A percentile compares a stretch with the other conserved stretches of the same genome.
These are phyloP conservation scores for Azorinus chamasolen DNA, from an alignment of 2,888 invertebrate genomes.

Conservation along the genomic window DNA sequence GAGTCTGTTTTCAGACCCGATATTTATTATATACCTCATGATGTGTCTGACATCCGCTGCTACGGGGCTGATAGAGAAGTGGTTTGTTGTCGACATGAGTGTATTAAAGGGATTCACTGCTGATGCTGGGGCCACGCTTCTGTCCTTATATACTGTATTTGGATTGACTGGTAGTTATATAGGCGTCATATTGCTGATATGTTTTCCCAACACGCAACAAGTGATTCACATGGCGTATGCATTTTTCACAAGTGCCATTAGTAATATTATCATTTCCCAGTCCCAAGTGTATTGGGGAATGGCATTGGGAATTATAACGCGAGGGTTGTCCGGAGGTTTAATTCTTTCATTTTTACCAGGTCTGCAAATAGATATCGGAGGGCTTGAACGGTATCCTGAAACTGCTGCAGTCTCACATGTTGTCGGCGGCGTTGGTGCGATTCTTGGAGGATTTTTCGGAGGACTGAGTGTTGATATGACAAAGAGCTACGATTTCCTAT, in stretches of 20 bases:
- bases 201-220: constrained; percentile 22
- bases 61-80: constrained; percentile 39
- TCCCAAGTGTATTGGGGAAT: constrained; percentile 27
- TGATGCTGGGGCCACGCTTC: constrained; percentile 20
- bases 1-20: too few species aligned
- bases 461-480: constrained; percentile 46
- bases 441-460: constrained; percentile 40
- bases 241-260: constrained; percentile 23
- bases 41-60: too few species aligned
- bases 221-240: constrained; percentile 19
- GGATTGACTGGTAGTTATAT: constrained; percentile 39
- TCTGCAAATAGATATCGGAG: constrained; percentile 36
- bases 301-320: constrained; percentile 30
- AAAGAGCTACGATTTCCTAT: constrained; percentile 43
- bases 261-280: constrained; percentile 17
- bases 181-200: constrained; percentile 11
- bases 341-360: constrained; percentile 21
- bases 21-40: too few species aligned
- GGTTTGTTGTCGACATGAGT: constrained; percentile 45
- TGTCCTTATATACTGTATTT: constrained; percentile 38
- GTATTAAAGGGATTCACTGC: constrained; percentile 37
- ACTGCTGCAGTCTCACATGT: constrained; percentile 35
- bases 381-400: constrained; percentile 29
- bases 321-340: constrained; percentile 35
- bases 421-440: constrained; percentile 18